Conservation (phyloP, 64 coral and sea anemone genomes). For the Porites australiensis region DNA sequence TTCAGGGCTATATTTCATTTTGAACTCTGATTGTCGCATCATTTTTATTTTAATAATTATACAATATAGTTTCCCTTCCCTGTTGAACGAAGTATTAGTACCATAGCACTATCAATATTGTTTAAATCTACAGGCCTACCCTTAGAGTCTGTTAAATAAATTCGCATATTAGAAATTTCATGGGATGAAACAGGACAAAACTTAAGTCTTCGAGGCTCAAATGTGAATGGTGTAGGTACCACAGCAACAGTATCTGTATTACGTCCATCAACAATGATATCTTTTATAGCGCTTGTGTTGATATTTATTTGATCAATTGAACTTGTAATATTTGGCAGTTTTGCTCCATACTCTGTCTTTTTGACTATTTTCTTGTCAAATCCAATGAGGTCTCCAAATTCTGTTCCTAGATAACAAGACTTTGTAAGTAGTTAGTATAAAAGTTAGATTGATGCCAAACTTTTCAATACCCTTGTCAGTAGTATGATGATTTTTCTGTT, state of each 20-base stretch:
- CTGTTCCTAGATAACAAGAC: neutral
- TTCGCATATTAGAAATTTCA: constrained; percentile 1
- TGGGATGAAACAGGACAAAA: neutral
- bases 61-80: neutral
- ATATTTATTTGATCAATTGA: constrained; percentile 18
- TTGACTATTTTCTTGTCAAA: constrained; percentile 20
- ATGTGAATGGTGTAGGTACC: constrained; percentile 18
- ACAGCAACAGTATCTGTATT: constrained; percentile 18
- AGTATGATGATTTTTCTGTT: neutral
- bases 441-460: constrained; percentile 24
- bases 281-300: constrained; percentile 14
- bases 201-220: constrained; percentile 24
- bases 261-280: constrained; percentile 10
- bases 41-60: neutral
- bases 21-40: neutral
- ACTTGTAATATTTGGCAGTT: constrained; percentile 42
- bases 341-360: constrained; percentile 23
- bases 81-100: neutral
- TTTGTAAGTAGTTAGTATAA: constrained; percentile 52
- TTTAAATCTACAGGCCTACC: constrained; percentile 38
- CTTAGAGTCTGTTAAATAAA: constrained; percentile 29
- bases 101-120: constrained; percentile 33
- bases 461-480: too few species aligned
- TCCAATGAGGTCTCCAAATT: constrained; percentile 34
- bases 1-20: neutral